Percentiles rank a stretch among this genome's conserved stretches.
Evolutionary conservation across 23 tunicate genomes (phyloP).

Genomic region (Trididemnum clinides): DNA sequence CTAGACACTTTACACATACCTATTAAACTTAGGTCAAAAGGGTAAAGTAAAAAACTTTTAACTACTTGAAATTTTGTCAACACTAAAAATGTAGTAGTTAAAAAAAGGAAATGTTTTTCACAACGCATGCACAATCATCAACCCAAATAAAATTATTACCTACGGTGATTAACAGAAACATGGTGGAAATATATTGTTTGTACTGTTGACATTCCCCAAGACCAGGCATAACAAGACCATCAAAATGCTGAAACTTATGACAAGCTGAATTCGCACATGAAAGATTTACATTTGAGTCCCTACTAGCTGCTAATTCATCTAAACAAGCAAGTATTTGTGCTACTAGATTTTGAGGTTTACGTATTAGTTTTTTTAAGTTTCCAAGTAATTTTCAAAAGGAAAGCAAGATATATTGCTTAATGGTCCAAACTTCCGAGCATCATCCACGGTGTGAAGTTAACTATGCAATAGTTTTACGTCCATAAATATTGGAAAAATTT

Average conservation of each 20-base stretch:
- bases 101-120: constrained; percentile 1
- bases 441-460: constrained; percentile 22
- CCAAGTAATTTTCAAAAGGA: constrained; percentile 52
- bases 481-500: constrained; percentile 23
- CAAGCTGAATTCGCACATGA: not conserved
- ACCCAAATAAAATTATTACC: not conserved
- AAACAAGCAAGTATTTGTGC: constrained; percentile 3
- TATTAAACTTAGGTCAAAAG: not conserved
- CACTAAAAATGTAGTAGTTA: not conserved
- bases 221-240: not conserved
- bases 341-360: constrained; percentile 20
- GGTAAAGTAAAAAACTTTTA: not conserved
- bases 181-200: not conserved
- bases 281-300: no score
- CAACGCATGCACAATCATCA: not conserved
- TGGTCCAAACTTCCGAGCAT: constrained; percentile 32
- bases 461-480: not conserved
- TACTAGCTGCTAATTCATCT: not conserved
- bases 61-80: not conserved
- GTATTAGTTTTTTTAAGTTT: not conserved
- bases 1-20: not conserved
- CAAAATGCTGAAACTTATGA: not conserved
- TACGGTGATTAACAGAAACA: not conserved
- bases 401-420: constrained; percentile 22
- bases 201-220: not conserved